A percentile compares a stretch with the other conserved stretches of the same genome.
These are phyloP conservation scores for Psittacus erithacus DNA, from an alignment of 2,113 vertebrate species.

Conservation along the genomic window DNA sequence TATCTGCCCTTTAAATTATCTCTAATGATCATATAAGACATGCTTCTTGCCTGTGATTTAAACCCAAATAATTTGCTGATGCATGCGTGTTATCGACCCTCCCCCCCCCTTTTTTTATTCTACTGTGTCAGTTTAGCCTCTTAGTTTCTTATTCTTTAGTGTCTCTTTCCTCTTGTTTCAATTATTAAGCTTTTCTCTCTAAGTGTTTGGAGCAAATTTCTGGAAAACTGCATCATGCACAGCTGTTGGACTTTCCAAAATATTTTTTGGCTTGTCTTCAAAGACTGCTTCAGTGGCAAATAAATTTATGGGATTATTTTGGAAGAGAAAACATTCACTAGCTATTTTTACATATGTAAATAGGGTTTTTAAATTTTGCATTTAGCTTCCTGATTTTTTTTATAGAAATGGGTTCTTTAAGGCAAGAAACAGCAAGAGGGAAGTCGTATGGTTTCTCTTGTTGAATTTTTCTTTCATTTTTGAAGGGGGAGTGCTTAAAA, in stretches of 20 bases:
- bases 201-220: background rate
- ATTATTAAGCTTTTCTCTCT: background rate
- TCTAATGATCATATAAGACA: background rate
- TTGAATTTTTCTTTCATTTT: background rate
- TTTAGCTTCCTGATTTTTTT: background rate
- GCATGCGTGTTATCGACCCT: background rate
- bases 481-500: background rate
- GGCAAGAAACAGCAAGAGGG: background rate
- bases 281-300: background rate
- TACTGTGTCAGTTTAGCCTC: background rate
- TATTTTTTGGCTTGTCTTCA: background rate
- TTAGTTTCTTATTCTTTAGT: background rate
- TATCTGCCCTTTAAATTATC: background rate
- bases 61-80: background rate
- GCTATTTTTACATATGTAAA: background rate
- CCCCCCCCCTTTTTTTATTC: background rate
- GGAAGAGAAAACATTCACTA: background rate
- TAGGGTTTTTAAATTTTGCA: background rate
- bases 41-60: background rate
- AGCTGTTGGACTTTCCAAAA: background rate
- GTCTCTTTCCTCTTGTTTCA: background rate
- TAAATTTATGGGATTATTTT: background rate
- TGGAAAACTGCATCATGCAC: background rate
- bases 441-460: background rate
- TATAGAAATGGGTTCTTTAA: background rate